A percentile compares a stretch with the other conserved stretches of the same genome.
Conservation (phyloP, 2,113 vertebrate species). For the Motacilla alba region DNA sequence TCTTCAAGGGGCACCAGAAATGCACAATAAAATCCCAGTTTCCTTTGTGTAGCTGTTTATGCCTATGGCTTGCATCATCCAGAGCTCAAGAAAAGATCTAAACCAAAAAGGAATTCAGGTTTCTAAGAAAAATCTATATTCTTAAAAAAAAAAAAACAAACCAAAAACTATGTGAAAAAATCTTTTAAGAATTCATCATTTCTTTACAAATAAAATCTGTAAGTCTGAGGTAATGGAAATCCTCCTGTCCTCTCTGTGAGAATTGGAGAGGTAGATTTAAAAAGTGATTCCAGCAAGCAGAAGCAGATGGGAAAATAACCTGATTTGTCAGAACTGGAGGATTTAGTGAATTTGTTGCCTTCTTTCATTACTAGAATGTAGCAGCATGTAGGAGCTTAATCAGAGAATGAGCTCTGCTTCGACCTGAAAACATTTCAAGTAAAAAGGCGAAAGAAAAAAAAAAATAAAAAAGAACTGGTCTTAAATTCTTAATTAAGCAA, state of each 20-base stretch:
- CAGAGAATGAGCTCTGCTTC: constrained; percentile 3
- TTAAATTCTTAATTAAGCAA: constrained; percentile 26
- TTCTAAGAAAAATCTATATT: constrained; percentile 30
- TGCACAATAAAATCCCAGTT: constrained; percentile 65
- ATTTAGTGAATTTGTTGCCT: constrained; percentile 36
- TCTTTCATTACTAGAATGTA: background rate
- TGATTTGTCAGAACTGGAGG: constrained; percentile 23
- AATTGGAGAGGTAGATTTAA: background rate
- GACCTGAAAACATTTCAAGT: constrained; percentile 19
- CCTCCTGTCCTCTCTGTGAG: constrained; percentile 3
- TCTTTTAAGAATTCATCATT: background rate
- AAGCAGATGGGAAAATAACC: constrained; percentile 44
- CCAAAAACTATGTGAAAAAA: background rate
- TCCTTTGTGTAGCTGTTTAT: constrained; percentile 63
- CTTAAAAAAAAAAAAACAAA: background rate
- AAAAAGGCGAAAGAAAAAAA: background rate
- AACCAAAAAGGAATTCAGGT: constrained; percentile 30
- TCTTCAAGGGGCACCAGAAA: constrained; percentile 68
- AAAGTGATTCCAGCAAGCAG: constrained; percentile 5
- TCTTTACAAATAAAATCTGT: background rate
- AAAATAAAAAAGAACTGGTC: background rate
- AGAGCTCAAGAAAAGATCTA: constrained; percentile 35
- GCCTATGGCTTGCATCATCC: constrained; percentile 52
- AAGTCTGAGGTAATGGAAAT: background rate
- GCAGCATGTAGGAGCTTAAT: constrained; percentile 1